Base-by-base conservation (phyloP, 1,140 invertebrate genomes). In the Glossosoma conforme region DNA sequence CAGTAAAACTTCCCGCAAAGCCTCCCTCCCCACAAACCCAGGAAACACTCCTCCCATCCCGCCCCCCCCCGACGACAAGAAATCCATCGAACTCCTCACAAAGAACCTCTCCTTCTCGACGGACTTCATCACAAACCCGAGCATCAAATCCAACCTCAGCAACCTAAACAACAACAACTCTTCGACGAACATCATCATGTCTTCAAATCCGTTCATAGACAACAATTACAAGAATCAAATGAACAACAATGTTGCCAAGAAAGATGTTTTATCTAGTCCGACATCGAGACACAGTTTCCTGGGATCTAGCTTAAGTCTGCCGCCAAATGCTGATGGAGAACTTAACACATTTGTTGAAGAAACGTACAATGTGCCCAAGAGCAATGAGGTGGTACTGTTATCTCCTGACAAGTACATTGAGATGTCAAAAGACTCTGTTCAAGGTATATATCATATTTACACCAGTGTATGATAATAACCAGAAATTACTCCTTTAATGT, bases 311-410 rank as follows among this genome's bases (percentile, higher is more conserved):
- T 32, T 58, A 9, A 58, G 56, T 38, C 48, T 58, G 14, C 56
- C 56, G 11, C 56, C 52, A 15, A 58, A 51, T 18, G n/a, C 43
- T 3, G 48, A 54, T 30, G 36, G 25, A 30, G 47, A 58, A 30
- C 28, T 58, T 6, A 53, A 44, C 13, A 36, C 41, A 9, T 3
- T 46, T 14, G 64, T 68, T 47, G 66, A 67, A 15, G 69, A 75
- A 19, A 71, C 76, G 11, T 79, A 80, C 49, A 77, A 79, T 62
- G 73, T 78, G 15, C 77, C 77, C 0, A 72, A 64, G 2, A 77
- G 74, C 50, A 77, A 77, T 53, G 67, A 64, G 30, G 67, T 74
- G 10, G 68, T 72, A 11, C 54, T 63, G 2, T 57, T 62, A 1
- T 47, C 68, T 15, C 58, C 64, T 0, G 72, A 74, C 44, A 73